phyloP scores from a whole-genome alignment of 2,113 vertebrate species.

The Sinocyclocheilus anshuiensis region DNA sequence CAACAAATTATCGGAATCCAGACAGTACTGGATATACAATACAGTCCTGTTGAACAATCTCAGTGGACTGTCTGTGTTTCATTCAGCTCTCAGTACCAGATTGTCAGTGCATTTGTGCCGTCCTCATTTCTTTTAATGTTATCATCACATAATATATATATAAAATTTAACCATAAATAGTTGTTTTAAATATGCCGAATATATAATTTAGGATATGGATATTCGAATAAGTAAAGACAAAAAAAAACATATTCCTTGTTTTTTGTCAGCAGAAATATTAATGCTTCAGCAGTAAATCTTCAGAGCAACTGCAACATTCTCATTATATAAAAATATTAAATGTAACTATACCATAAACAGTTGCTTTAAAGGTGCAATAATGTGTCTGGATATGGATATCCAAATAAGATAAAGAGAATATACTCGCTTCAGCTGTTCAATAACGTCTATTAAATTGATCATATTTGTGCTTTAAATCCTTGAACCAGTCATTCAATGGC shows the following conservation, averaged over 20 bases:
- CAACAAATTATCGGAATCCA: constrained; percentile 10
- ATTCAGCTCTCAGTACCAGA: background rate
- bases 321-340: too few species aligned
- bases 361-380: background rate
- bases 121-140: background rate
- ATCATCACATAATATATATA: too few species aligned
- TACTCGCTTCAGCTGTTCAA: background rate
- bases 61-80: background rate
- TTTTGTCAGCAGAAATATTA: constrained; percentile 21
- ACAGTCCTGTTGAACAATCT: background rate
- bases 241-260: background rate
- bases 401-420: background rate
- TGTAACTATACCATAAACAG: background rate
- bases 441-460: background rate
- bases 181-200: background rate
- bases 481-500: background rate
- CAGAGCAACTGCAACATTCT: constrained; percentile 34
- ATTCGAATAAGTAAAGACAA: background rate
- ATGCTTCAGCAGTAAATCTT: constrained; percentile 50
- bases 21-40: background rate
- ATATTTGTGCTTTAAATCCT: background rate
- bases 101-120: background rate
- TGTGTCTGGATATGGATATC: background rate
- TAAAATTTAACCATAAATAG: background rate
- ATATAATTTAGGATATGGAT: background rate